A percentile compares a stretch with the other conserved stretches of the same genome.
These are phyloP conservation scores for Shinisaurus crocodilurus DNA, from an alignment of 2,113 vertebrate genomes.

Conservation along the genomic window DNA sequence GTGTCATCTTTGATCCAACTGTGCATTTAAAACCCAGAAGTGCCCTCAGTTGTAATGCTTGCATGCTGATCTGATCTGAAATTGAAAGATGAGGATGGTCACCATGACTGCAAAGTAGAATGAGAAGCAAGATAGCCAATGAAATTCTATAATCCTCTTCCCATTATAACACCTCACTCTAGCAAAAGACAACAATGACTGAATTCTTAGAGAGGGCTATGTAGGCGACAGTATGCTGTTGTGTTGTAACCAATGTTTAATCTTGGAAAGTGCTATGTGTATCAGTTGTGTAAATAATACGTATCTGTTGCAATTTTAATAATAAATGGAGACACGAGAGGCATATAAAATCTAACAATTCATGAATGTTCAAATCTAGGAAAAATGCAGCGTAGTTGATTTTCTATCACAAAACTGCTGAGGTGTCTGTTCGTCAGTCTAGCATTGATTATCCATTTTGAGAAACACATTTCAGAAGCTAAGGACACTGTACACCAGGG, in stretches of 20 bases:
- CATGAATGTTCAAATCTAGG: background rate
- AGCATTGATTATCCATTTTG: background rate
- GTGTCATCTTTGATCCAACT: background rate
- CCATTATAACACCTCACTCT: background rate
- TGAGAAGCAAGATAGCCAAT: background rate
- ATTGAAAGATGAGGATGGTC: background rate
- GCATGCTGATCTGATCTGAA: background rate
- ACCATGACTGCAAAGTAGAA: constrained; percentile 6
- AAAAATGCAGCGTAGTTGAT: background rate
- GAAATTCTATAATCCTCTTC: background rate
- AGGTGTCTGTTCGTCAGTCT: background rate
- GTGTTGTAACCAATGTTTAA: background rate
- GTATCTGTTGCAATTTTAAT: background rate
- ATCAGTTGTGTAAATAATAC: background rate
- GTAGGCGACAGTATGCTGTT: background rate
- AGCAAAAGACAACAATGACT: background rate
- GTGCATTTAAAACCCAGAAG: background rate
- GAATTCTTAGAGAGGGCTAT: background rate
- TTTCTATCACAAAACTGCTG: background rate
- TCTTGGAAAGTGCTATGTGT: background rate
- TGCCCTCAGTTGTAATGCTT: background rate
- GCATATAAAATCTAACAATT: background rate
- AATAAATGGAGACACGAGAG: background rate
- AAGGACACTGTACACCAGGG: background rate
- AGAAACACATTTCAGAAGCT: background rate